Conservation (phyloP, 2,797 vertebrate genomes). For the Percopsis omiscomaycus region DNA sequence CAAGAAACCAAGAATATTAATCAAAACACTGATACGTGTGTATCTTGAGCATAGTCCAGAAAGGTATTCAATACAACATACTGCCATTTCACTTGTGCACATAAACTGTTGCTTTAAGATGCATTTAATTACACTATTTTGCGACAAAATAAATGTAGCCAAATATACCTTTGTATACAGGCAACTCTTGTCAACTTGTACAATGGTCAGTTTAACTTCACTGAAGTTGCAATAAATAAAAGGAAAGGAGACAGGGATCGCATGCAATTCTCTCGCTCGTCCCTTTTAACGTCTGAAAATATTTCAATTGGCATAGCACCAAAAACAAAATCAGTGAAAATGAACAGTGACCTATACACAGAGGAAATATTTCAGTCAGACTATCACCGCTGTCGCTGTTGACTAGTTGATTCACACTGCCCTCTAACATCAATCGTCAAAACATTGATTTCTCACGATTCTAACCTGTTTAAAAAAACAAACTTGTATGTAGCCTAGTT, state of each 20-base stretch:
- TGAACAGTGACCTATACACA: conserved; percentile 36
- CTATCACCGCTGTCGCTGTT: too few relatives aligned
- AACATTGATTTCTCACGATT: too few relatives aligned
- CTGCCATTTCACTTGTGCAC: conserved; percentile 55
- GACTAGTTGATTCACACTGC: too few relatives aligned
- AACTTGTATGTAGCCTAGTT: too few relatives aligned
- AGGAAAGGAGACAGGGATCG: conserved; percentile 28
- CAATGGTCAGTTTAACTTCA: conserved; percentile 65
- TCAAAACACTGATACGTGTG: conserved; percentile 58
- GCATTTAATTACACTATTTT: conserved; percentile 49
- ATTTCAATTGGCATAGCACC: conserved; percentile 18
- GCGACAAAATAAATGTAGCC: conserved; percentile 35
- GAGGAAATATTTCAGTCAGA: conserved; percentile 33
- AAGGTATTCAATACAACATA: conserved; percentile 56
- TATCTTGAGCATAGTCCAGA: conserved; percentile 53
- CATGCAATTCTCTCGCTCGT: conserved; percentile 53
- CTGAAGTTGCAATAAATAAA: conserved; percentile 67
- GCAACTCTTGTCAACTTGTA: conserved; percentile 66
- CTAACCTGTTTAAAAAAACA: too few relatives aligned
- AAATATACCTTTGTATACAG: conserved; percentile 33
- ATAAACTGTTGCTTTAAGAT: conserved; percentile 47
- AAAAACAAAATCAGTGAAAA: conserved; percentile 35
- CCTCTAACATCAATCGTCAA: too few relatives aligned
- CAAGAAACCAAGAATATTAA: conserved; percentile 15
- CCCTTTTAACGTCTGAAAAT: conserved; percentile 24